These are phyloP conservation scores for Artibeus jamaicensis DNA, from an alignment of 2,797 vertebrate genomes.

Conservation along the genomic window DNA sequence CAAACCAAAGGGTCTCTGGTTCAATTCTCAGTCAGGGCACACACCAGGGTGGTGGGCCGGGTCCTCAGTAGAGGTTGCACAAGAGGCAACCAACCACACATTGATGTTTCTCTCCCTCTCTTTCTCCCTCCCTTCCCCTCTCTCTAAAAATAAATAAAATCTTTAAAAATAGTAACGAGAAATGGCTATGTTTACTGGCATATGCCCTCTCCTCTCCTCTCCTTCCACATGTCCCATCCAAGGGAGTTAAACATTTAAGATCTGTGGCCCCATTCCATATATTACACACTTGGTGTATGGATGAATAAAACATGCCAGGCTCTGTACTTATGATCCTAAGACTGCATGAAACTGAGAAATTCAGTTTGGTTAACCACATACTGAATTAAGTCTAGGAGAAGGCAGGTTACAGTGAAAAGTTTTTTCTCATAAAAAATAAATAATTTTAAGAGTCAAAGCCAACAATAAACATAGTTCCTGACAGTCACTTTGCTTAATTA, in stretches of 20 bases:
- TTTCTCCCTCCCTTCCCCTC: too few species aligned
- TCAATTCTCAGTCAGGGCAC: too few species aligned
- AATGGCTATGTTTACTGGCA: neutral
- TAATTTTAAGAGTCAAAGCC: neutral
- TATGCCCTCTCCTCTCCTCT: neutral
- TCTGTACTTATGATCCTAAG: slow-evolving; percentile 48
- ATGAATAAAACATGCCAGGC: slow-evolving; percentile 40
- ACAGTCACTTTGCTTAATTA: slow-evolving; percentile 4
- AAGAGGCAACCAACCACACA: too few species aligned
- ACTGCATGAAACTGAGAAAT: slow-evolving; percentile 9
- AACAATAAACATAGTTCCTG: neutral
- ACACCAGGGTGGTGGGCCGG: too few species aligned
- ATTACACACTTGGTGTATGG: neutral
- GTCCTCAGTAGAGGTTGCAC: too few species aligned
- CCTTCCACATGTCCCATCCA: neutral
- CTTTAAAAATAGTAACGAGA: neutral
- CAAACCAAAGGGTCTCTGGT: too few species aligned
- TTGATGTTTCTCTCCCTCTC: too few species aligned
- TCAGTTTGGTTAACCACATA: slow-evolving; percentile 48
- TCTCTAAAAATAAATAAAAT: too few species aligned
- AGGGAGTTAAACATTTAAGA: slow-evolving; percentile 18
- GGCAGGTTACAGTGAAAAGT: neutral
- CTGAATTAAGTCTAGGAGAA: slow-evolving; percentile 20
- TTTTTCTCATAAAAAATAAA: slow-evolving; percentile 36
- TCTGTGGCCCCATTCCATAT: neutral